phyloP scores from a whole-genome alignment of 2,888 invertebrate species.

The Dromius quadrimaculatus region DNA sequence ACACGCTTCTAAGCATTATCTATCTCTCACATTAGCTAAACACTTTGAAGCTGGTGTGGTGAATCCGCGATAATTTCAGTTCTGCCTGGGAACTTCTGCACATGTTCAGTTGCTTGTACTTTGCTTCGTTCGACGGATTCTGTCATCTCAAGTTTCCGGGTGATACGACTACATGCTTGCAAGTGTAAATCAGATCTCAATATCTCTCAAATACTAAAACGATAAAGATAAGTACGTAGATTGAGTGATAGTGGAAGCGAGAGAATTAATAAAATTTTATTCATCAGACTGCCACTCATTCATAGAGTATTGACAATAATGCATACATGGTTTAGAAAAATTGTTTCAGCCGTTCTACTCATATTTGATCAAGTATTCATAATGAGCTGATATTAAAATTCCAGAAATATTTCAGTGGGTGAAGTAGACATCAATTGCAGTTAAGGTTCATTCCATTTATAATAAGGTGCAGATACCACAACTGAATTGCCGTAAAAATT shows the following conservation, averaged over 20 bases:
- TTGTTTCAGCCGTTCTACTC: no score
- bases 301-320: no score
- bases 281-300: no score
- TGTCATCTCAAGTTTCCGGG: not conserved
- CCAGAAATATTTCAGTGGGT: no score
- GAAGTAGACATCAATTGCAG: no score
- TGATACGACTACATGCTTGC: slow-evolving; percentile 3
- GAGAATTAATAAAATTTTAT: not conserved
- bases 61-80: slow-evolving; percentile 2
- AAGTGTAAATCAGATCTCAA: not conserved
- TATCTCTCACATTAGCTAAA: not conserved
- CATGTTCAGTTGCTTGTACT: not conserved
- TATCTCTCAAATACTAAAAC: not conserved
- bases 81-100: not conserved
- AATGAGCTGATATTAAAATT: no score
- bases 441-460: no score
- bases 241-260: not conserved
- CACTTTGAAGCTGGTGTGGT: not conserved
- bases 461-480: no score
- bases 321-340: no score
- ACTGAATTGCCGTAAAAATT: no score
- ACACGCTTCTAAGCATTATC: not conserved
- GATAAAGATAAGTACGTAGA: no score
- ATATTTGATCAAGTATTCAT: no score
- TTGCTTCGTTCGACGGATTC: not conserved